phyloP scores from a whole-genome alignment of 2,797 vertebrate genomes.

The Furcifer pardalis region DNA sequence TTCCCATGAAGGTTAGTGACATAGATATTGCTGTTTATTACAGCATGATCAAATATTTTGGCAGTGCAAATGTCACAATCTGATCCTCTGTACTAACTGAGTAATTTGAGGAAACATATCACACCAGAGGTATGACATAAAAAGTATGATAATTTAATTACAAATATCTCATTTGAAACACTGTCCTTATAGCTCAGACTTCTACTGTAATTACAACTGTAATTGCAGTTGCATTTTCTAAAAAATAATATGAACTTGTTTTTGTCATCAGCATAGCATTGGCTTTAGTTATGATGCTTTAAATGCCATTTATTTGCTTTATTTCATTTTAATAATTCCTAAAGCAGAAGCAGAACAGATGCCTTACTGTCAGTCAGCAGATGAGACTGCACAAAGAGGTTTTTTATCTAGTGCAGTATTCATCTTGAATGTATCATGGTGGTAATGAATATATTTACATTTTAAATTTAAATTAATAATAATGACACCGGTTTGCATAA shows the following conservation, averaged over 20 bases:
- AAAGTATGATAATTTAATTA: neutral
- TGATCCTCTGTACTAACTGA: neutral
- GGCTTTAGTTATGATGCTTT: constrained; percentile 30
- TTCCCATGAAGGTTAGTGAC: no score
- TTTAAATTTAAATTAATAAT: constrained; percentile 37
- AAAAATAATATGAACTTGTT: constrained; percentile 50
- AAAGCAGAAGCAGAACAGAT: constrained; percentile 52
- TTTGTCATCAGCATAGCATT: constrained; percentile 5
- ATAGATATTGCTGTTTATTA: no score
- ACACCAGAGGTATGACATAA: neutral
- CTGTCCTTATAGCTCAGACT: constrained; percentile 17
- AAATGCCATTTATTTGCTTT: constrained; percentile 54
- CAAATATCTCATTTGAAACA: neutral
- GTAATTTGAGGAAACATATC: neutral
- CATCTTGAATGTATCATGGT: constrained; percentile 44
- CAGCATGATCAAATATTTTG: neutral
- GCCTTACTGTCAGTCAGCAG: constrained; percentile 26
- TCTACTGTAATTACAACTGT: constrained; percentile 39
- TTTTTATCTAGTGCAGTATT: constrained; percentile 28
- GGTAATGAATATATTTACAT: constrained; percentile 42
- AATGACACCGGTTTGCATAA: constrained; percentile 24
- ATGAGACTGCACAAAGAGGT: constrained; percentile 26
- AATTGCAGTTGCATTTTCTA: constrained; percentile 31
- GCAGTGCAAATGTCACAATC: neutral
- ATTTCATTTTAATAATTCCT: constrained; percentile 55